Conservation (phyloP, 2,797 vertebrate genomes). For the Okamejei kenojei region DNA sequence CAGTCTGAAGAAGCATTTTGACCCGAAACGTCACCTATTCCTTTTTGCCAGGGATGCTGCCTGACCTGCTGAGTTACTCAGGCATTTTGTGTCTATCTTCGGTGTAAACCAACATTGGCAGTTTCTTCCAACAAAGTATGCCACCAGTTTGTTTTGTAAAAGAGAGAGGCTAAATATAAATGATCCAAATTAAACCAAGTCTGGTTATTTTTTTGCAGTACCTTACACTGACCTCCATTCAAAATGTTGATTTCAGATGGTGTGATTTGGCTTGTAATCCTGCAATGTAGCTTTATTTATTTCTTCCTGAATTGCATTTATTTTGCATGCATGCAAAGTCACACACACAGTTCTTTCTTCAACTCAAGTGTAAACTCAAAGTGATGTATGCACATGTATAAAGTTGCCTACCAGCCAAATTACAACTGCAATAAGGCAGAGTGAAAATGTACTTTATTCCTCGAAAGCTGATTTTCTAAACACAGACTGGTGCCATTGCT, state of each 20-base stretch:
- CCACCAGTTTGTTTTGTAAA: conserved; percentile 24
- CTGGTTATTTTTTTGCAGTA: not conserved
- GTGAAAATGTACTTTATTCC: conserved; percentile 6
- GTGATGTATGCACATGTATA: not conserved
- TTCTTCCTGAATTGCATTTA: conserved; percentile 19
- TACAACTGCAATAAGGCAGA: not conserved
- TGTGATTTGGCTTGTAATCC: not conserved
- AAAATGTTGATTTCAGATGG: not conserved
- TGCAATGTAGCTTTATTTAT: conserved; percentile 21
- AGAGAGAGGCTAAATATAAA: conserved; percentile 13
- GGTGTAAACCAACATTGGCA: no score
- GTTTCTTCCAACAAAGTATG: not conserved
- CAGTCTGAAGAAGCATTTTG: no score
- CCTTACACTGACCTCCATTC: conserved; percentile 7
- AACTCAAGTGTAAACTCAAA: not conserved
- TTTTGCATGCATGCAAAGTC: conserved; percentile 18
- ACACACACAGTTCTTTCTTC: conserved; percentile 25
- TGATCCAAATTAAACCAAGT: conserved; percentile 4
- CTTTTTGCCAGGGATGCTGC: no score
- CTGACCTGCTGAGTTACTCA: no score
- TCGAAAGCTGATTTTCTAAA: conserved; percentile 1
- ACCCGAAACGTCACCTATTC: no score
- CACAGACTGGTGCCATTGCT: not conserved
- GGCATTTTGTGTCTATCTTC: no score
- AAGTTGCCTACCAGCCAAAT: not conserved